These are phyloP conservation scores for Drosophila mettleri DNA, from an alignment of 2,888 invertebrate species.

Conservation along the genomic window DNA sequence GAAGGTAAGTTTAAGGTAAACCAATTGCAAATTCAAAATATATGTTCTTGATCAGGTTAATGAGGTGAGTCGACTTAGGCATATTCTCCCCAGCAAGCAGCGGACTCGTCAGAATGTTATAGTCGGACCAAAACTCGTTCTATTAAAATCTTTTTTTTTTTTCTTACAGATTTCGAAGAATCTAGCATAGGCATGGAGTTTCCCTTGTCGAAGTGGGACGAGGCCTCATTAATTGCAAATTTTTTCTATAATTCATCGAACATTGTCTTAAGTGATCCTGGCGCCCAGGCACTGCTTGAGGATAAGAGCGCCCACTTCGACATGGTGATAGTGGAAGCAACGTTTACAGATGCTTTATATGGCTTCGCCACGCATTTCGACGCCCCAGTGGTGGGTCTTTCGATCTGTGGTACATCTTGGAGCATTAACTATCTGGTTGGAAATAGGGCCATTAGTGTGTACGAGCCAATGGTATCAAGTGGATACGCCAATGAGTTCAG, in stretches of 20 bases:
- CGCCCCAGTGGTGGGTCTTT: conserved; percentile 73
- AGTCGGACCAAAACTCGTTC: too few species aligned
- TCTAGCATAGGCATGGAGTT: neutral
- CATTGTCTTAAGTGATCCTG: conserved; percentile 34
- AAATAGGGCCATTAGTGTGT: conserved; percentile 61
- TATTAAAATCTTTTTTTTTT: too few species aligned
- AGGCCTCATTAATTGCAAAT: conserved; percentile 35
- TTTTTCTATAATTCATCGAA: conserved; percentile 41
- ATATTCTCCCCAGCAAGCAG: too few species aligned
- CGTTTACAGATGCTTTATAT: conserved; percentile 78
- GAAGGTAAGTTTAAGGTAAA: too few species aligned
- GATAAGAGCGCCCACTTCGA: conserved; percentile 46
- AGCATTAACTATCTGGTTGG: conserved; percentile 64
- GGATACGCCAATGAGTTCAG: conserved; percentile 31
- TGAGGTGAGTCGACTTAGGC: too few species aligned
- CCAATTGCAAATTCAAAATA: too few species aligned
- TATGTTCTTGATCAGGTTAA: too few species aligned
- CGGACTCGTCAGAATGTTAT: too few species aligned
- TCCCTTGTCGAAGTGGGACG: conserved; percentile 42
- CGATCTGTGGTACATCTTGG: conserved; percentile 55
- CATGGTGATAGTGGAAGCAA: conserved; percentile 51
- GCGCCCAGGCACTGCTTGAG: conserved; percentile 42
- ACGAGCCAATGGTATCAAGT: conserved; percentile 52
- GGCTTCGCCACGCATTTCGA: conserved; percentile 74
- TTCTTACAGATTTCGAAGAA: conserved; percentile 19